Evolutionary conservation across 2,113 vertebrate genomes (phyloP).

Genomic region (Pteruthius melanotis): DNA sequence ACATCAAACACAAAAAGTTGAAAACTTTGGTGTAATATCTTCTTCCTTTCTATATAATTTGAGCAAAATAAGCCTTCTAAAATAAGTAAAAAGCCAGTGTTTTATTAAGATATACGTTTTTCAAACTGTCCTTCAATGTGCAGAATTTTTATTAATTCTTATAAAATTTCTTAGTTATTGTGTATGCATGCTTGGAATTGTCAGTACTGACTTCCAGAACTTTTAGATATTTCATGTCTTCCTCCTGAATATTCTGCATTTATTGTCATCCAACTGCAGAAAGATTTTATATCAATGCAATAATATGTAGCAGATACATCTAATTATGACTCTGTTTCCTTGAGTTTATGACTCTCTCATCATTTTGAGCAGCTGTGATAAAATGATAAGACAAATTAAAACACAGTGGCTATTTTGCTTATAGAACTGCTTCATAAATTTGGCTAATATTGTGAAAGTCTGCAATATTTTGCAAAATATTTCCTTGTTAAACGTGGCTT

Average conservation of each 20-base stretch:
- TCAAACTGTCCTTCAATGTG: background rate
- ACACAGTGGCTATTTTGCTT: background rate
- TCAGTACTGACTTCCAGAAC: background rate
- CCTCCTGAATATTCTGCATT: background rate
- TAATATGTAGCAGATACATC: background rate
- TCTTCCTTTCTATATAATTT: background rate
- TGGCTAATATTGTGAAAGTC: background rate
- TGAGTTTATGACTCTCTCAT: accelerated
- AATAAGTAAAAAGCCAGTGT: background rate
- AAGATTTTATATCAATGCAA: background rate
- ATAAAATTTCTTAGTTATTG: background rate
- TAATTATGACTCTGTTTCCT: background rate
- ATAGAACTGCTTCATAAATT: background rate
- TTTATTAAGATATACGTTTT: background rate
- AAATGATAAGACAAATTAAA: background rate
- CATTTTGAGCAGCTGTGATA: background rate
- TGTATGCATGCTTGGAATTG: background rate
- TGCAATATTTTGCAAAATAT: background rate
- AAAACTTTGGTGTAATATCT: background rate
- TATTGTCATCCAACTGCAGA: background rate
- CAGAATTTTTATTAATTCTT: background rate
- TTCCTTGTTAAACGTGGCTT: background rate
- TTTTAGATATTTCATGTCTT: background rate
- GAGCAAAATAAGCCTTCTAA: background rate
- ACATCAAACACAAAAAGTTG: background rate